Conservation (phyloP, 2,113 vertebrate genomes). For the Podilymbus podiceps region DNA sequence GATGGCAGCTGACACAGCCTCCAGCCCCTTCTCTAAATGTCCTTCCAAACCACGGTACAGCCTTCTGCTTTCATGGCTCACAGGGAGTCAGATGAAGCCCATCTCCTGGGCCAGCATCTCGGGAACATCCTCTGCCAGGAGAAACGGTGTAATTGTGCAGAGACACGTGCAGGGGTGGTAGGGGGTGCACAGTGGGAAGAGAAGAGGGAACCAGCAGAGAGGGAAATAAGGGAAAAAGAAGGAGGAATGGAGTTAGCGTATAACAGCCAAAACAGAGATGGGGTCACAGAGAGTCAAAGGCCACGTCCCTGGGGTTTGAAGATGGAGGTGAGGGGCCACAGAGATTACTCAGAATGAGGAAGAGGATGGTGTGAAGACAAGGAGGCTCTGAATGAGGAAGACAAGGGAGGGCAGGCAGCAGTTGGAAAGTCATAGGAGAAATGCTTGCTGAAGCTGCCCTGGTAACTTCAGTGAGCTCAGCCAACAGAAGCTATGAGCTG, state of each 20-base stretch:
- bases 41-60: not conserved
- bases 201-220: not conserved
- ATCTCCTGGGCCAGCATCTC: not conserved
- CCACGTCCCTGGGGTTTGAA: not conserved
- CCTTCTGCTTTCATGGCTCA: not conserved
- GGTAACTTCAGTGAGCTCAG: not conserved
- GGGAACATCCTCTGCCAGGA: not conserved
- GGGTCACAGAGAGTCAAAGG: not conserved
- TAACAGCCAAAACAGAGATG: not conserved
- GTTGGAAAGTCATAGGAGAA: not conserved
- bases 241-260: not conserved
- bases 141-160: not conserved
- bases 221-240: not conserved
- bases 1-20: not conserved
- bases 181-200: not conserved
- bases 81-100: not conserved
- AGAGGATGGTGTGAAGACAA: not conserved
- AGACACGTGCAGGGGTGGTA: fast-evolving
- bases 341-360: not conserved
- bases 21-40: not conserved
- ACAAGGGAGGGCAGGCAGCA: not conserved
- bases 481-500: not conserved
- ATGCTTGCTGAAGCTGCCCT: not conserved
- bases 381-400: not conserved
- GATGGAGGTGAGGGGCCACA: not conserved